Evolutionary conservation across 2,113 vertebrate species (phyloP).

Genomic region (Perognathus longimembris): DNA sequence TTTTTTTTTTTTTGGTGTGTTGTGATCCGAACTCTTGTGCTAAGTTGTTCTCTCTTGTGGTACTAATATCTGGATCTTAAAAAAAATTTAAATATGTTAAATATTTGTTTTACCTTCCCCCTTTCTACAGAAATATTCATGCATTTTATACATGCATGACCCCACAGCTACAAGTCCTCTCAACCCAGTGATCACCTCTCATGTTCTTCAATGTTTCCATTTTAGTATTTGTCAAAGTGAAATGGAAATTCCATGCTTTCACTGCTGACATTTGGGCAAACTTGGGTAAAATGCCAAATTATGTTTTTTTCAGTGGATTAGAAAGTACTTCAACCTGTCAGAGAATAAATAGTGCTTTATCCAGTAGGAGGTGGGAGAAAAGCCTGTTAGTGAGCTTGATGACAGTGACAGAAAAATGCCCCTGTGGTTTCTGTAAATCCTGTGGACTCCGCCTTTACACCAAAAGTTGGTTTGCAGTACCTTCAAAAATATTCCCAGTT

Average conservation of each 20-base stretch:
- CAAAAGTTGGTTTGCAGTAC: neutral
- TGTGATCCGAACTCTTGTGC: neutral
- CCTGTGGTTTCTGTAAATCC: neutral
- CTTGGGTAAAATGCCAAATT: neutral
- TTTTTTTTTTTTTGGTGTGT: neutral
- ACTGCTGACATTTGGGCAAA: neutral
- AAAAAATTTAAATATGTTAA: neutral
- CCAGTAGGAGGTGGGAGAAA: neutral
- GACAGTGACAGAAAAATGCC: neutral
- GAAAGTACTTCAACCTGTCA: neutral
- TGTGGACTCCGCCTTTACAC: neutral
- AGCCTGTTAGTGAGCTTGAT: neutral
- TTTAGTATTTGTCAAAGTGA: constrained; percentile 20
- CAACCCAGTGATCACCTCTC: neutral
- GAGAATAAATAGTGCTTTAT: neutral
- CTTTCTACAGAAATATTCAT: neutral
- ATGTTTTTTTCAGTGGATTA: neutral
- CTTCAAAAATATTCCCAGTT: neutral
- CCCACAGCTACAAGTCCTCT: neutral
- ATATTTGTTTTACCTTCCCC: neutral
- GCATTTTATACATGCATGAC: accelerated
- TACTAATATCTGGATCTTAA: neutral
- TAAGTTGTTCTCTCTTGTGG: neutral
- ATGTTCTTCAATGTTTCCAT: neutral
- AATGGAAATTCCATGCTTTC: neutral